Evolutionary conservation across 2,113 vertebrate genomes (phyloP), one percentile per base, ranked within the genome.

Genomic region (Psittacula cyanocephala): DNA sequence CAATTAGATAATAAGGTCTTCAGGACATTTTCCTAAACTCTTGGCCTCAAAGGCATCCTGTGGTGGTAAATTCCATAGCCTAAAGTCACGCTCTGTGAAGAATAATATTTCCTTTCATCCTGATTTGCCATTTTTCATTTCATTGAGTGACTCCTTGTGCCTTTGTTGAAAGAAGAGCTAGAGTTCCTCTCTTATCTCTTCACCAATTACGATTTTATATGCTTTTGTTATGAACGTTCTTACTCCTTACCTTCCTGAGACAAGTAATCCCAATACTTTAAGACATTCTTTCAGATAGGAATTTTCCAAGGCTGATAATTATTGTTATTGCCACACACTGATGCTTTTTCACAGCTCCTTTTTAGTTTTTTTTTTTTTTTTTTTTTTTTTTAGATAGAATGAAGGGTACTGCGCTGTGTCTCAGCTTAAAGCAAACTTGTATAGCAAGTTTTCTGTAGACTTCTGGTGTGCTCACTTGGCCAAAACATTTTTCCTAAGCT

Each of bases 221-320:
- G 63, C 71, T 95, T 94, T 93, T 88, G 67, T 88, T 31, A 41
- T 49, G 52, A 95, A 72, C 23, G 11, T 49, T 89, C 28, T 79
- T 79, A 89, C 7, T 79, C 29, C 20, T 68, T 82, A 69, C 75
- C 27, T 94, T 80, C 85, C 52, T 90, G 43, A 93, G 17, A 27
- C 9, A 80, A 82, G 44, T 94, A 91, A 85, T 76, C 44, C 37
- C 62, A 93, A 80, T 82, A 59, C 47, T 79, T 81, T 93, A 91
- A 94, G 24, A 5, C 57, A 64, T 76, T 75, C n/a, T 91, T 89
- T 85, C 57, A 88, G 69, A 72, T 11, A 41, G 8, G 24, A 93
- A 55, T 52, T 72, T 87, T 72, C 29, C 20, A 64, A 85, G 49
- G 24, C 39, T 79, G 27, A 10, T 80, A 89, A 91, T 93, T 82